Evolutionary conservation across 2,113 vertebrate species (phyloP).

Genomic region (Saccopteryx bilineata): DNA sequence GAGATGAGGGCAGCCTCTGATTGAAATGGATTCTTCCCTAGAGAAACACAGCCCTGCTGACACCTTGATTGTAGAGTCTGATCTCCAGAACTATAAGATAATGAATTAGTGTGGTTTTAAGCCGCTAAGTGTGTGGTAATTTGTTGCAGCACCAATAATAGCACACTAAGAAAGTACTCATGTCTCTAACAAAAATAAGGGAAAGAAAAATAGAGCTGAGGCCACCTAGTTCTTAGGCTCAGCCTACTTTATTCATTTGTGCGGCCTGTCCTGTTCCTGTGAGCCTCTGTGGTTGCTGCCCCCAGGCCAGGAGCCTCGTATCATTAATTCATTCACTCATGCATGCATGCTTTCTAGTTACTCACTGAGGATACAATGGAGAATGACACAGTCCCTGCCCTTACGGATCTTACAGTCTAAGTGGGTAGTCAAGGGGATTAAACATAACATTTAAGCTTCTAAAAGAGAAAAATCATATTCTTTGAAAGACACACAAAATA

Average conservation of each 20-base stretch:
- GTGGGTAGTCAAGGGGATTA: not conserved
- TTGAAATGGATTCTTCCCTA: not conserved
- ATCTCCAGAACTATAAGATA: not conserved
- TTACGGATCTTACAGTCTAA: not conserved
- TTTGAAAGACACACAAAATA: not conserved
- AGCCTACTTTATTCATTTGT: not conserved
- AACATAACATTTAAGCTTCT: not conserved
- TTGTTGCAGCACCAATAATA: not conserved
- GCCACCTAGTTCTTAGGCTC: not conserved
- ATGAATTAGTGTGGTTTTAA: not conserved
- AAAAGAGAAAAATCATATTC: not conserved
- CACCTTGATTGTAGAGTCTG: not conserved
- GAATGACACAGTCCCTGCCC: not conserved
- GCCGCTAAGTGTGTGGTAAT: not conserved
- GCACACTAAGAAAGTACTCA: not conserved
- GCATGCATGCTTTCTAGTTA: not conserved
- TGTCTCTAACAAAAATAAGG: not conserved
- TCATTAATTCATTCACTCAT: not conserved
- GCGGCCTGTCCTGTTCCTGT: not conserved
- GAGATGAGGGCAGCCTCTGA: accelerated
- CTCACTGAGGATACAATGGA: not conserved
- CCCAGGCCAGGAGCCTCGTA: not conserved
- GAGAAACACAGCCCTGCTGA: not conserved
- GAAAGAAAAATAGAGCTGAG: not conserved
- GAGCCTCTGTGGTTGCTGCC: not conserved